Conservation (phyloP, 2,113 vertebrate genomes). For the Pelusios castaneus region DNA sequence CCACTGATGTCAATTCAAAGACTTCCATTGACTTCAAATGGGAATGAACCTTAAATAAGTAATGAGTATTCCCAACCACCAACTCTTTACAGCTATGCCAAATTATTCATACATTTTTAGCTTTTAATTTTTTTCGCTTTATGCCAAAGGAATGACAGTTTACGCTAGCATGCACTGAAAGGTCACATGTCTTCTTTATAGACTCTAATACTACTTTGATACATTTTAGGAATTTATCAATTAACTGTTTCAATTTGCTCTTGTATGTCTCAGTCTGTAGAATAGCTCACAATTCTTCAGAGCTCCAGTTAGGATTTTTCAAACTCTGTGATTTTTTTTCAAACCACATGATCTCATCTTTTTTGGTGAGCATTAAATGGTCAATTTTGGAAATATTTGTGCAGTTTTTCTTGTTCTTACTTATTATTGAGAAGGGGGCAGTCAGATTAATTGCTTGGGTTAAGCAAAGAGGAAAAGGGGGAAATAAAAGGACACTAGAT, state of each 20-base stretch:
- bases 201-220: neutral
- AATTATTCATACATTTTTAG: neutral
- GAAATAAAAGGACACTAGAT: neutral
- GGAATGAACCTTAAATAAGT: neutral
- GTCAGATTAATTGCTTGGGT: rapidly evolving
- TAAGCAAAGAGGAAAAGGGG: neutral
- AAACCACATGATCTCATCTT: neutral
- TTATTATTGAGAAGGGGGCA: neutral
- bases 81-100: neutral
- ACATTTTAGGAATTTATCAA: neutral
- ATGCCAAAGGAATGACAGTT: neutral
- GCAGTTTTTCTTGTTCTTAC: neutral
- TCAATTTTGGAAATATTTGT: neutral
- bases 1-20: neutral
- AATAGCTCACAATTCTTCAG: neutral
- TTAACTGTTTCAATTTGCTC: neutral
- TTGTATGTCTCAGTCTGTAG: neutral
- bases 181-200: neutral
- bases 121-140: neutral
- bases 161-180: neutral
- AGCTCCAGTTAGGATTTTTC: neutral
- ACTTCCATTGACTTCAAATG: neutral
- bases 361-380: neutral
- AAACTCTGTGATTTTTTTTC: neutral
- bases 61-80: neutral